A percentile compares a stretch with the other conserved stretches of the same genome.
Conservation (phyloP, 2,797 vertebrate species). For the Macropus fuliginosus region DNA sequence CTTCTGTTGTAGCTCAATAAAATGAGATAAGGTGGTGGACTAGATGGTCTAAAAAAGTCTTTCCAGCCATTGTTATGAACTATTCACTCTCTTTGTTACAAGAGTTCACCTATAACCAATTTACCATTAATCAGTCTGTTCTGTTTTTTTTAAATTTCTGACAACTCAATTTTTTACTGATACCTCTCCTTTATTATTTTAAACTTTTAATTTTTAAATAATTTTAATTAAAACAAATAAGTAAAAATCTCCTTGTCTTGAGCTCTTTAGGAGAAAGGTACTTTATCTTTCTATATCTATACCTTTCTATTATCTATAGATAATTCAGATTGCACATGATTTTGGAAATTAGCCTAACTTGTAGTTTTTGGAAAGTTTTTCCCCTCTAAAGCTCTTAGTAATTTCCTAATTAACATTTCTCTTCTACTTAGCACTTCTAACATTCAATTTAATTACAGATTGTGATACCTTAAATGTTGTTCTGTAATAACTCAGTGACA, state of each 20-base stretch:
- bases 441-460: constrained; percentile 83
- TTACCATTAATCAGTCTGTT: not conserved
- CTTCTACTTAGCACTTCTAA: constrained; percentile 81
- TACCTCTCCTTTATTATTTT: not conserved
- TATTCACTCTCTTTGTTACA: not conserved
- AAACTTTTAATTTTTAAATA: constrained; percentile 2
- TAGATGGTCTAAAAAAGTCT: not conserved
- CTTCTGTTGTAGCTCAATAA: not conserved
- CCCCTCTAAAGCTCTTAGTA: constrained; percentile 79
- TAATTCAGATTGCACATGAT: constrained; percentile 52
- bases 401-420: constrained; percentile 85
- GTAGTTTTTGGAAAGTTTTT: constrained; percentile 65
- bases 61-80: not conserved
- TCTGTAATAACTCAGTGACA: constrained; percentile 71
- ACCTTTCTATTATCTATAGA: not conserved
- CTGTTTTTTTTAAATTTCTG: not conserved
- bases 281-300: not conserved
- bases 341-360: constrained; percentile 65
- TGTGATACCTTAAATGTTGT: constrained; percentile 81
- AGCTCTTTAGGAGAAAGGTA: constrained; percentile 45
- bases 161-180: not conserved
- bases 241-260: not conserved
- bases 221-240: not conserved
- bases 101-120: not conserved
- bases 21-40: not conserved